Conservation (phyloP, 2,888 invertebrate genomes). For the Trachelus tabidus region DNA sequence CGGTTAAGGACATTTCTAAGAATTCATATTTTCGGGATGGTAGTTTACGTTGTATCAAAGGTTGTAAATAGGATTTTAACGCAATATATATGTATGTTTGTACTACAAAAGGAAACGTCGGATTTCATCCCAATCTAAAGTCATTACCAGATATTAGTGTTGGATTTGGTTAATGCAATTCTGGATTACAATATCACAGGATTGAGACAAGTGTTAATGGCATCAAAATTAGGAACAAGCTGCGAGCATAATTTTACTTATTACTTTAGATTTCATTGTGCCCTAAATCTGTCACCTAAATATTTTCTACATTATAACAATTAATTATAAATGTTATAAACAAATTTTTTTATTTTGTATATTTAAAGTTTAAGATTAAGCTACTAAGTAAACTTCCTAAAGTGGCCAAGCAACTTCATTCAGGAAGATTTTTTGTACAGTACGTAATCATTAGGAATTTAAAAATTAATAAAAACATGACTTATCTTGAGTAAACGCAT, state of each 20-base stretch:
- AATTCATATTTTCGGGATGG: background rate
- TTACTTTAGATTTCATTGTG: background rate
- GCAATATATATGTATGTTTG: conserved; percentile 34
- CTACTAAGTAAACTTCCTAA: background rate
- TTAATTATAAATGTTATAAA: conserved; percentile 21
- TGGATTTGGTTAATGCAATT: background rate
- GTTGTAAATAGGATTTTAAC: conserved; percentile 52
- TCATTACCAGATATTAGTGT: conserved; percentile 1
- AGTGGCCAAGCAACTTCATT: conserved; percentile 6
- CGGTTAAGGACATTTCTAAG: background rate
- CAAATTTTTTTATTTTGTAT: conserved; percentile 16
- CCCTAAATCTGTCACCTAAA: background rate
- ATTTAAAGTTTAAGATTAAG: conserved; percentile 25
- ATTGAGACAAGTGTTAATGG: background rate
- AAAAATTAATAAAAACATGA: conserved; percentile 22
- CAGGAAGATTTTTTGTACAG: conserved; percentile 48
- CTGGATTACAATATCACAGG: background rate
- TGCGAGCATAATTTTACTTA: background rate
- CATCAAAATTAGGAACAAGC: background rate
- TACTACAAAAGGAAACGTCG: conserved; percentile 9
- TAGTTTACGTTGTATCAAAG: conserved; percentile 47
- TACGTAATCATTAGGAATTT: conserved; percentile 41
- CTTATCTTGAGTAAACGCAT: background rate
- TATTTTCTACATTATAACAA: conserved; percentile 10
- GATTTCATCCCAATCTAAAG: background rate